Conservation (phyloP, 2,888 invertebrate species). For the Dilophus febrilis region DNA sequence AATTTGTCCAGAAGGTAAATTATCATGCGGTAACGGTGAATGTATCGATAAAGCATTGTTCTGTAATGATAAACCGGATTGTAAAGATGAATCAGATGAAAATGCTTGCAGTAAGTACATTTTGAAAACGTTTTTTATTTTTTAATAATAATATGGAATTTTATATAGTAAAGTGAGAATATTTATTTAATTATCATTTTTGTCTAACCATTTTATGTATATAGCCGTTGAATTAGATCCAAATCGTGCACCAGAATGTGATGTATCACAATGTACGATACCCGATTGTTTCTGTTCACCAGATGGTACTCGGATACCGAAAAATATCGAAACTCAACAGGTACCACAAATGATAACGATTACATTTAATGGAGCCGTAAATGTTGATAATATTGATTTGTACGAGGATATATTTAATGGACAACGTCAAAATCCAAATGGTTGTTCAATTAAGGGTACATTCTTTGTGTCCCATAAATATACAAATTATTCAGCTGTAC, state of each 20-base stretch:
- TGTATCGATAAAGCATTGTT: constrained; percentile 82
- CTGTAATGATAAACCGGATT: constrained; percentile 84
- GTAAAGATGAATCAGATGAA: constrained; percentile 88
- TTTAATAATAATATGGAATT: neutral
- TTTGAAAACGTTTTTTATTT: neutral
- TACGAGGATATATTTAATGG: constrained; percentile 83
- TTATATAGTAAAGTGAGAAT: neutral
- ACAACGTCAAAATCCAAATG: constrained; percentile 70
- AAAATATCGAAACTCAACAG: constrained; percentile 62
- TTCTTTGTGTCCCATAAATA: constrained; percentile 89
- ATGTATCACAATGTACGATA: constrained; percentile 69
- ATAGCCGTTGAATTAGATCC: constrained; percentile 79
- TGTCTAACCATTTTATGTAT: constrained; percentile 15
- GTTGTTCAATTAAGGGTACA: constrained; percentile 74
- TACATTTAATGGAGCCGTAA: constrained; percentile 83
- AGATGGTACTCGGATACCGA: constrained; percentile 79
- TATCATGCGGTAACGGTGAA: constrained; percentile 83
- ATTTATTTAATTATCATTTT: neutral
- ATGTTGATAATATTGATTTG: constrained; percentile 81
- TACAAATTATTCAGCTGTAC: constrained; percentile 76
- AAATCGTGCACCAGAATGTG: constrained; percentile 82
- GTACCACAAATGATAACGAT: constrained; percentile 89
- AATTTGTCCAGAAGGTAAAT: constrained; percentile 74
- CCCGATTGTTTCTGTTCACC: constrained; percentile 90
- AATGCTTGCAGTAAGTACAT: constrained; percentile 79